These are phyloP conservation scores for Proales similis DNA, from an alignment of 1,140 invertebrate species.

Conservation along the genomic window DNA sequence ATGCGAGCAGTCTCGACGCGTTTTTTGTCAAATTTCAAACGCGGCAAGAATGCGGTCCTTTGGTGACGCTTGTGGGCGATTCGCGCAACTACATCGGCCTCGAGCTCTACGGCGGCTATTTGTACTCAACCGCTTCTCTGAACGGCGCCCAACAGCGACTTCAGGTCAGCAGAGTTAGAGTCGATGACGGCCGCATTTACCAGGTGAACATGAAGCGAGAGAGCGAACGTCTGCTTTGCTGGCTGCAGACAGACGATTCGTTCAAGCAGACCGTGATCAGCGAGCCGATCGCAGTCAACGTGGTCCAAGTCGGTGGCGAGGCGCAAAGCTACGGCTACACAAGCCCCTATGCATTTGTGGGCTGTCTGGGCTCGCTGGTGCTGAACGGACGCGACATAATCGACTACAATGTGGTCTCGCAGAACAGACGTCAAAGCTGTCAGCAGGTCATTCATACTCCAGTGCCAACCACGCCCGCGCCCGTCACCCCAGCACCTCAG, in stretches of 20 bases:
- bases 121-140: slow-evolving; percentile 15
- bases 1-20: not conserved
- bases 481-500: not conserved
- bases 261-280: slow-evolving; percentile 22
- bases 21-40: slow-evolving; percentile 38
- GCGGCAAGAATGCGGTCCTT: slow-evolving; percentile 17
- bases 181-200: slow-evolving; percentile 27
- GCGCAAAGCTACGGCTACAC: not conserved
- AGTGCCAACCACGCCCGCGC: not conserved
- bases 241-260: slow-evolving; percentile 18
- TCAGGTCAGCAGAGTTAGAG: slow-evolving; percentile 23
- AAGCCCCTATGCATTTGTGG: slow-evolving; percentile 11
- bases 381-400: slow-evolving; percentile 19
- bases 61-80: slow-evolving; percentile 1
- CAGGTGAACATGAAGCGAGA: slow-evolving; percentile 30
- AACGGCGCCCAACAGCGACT: not conserved
- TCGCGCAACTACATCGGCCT: slow-evolving; percentile 9
- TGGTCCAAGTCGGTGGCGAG: slow-evolving; percentile 2
- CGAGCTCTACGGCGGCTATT: slow-evolving; percentile 3
- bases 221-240: slow-evolving; percentile 12
- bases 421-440: slow-evolving; percentile 24
- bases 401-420: slow-evolving; percentile 27
- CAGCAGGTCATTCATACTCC: slow-evolving; percentile 20
- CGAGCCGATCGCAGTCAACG: too few relatives aligned
- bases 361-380: slow-evolving; percentile 11